Evolutionary conservation across 1,140 invertebrate genomes (phyloP), one percentile per base, ranked within the genome.

Genomic region (Ylistrum balloti): DNA sequence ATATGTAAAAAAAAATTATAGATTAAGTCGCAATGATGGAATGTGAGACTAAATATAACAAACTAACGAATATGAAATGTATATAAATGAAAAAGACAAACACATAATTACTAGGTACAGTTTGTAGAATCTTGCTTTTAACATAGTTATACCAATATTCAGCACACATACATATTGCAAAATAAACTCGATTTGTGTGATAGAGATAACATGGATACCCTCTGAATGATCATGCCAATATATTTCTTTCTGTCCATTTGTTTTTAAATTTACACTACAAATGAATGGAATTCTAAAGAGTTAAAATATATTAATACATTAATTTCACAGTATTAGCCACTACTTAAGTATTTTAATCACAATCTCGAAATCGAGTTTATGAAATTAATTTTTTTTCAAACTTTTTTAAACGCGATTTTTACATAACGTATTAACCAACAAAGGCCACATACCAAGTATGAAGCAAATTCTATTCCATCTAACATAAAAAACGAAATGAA

Each of bases 21-120:
- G n/a, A n/a, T 38, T 38, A n/a, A 74, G 56, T 74, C 22, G n/a
- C 5, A 28, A 28, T 74, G 56, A 74, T 74, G 56, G 56, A 74
- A 74, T 74, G 56, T 74, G 56, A 28, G 22, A 28, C 56, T 74
- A 74, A 74, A 74, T 74, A 74, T 74, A 74, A 28, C 3, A 74
- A 74, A 74, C 56, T 74, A 74, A 74, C 56, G 56, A 22, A 74
- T 74, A 74, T 74, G 35, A 74, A 22, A 74, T 74, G 5, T 74
- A n/a, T 28, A 74, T 28, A 74, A 5, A 74, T 74, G 56, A 74
- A 74, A 74, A 28, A 74, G 28, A 74, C 56, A 28, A n/a, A 74
- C n/a, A 28, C 22, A 74, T 28, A 74, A 1, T 74, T 74, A 15
- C 22, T 74, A 28, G 56, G 13, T 74, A n/a, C 22, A 48, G 45